Evolutionary conservation across 1,140 invertebrate species (phyloP), one percentile per base, ranked within the genome.

Genomic region (Ericerus pela): DNA sequence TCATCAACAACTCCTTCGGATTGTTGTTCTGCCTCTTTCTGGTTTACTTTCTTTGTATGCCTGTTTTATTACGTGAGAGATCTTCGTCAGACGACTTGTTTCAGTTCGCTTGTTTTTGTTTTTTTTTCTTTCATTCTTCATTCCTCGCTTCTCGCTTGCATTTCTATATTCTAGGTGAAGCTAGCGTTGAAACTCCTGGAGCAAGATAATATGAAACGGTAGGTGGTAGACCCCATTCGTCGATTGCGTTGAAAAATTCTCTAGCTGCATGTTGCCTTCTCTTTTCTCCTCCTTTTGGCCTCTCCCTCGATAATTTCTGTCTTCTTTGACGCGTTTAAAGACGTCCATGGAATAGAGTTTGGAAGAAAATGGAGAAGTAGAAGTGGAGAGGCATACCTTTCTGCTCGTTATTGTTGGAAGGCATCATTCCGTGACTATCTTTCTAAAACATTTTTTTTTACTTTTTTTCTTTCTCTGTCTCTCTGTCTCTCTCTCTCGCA

Each of bases 381-480:
- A 55, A 36, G 53, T 18, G 16, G 33, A 24, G 53, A 54, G 29
- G 11, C 12, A 57, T 56, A 53, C 30, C 31, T 51, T 37, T 37
- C 47, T 16, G 53, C 20, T 14, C 29, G 52, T 51, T 41, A 41
- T 54, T 53, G 54, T 54, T 37, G 38, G 47, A 31, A 60, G 27
- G 53, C 33, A 47, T 52, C 22, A 54, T 24, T 29, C 36, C 26
- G 43, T 55, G 22, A 38, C 22, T 27, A 47, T 60, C 28, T 26
- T 51, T n/a, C 22, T 41, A 11, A 37, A 28, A 53, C 29, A 47
- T 27, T 20, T n/a, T 2, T 51, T 52, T 57, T 60, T 14, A 61
- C 56, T 54, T 55, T 54, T 26, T 54, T 55, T 31, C 52, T 37
- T 29, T 41, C 29, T 53, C 14, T 27, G 51, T 55, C 18, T 54